Evolutionary conservation across 92 coral and sea anemone genomes (phyloP).

Genomic region (Actinostola sp.): DNA sequence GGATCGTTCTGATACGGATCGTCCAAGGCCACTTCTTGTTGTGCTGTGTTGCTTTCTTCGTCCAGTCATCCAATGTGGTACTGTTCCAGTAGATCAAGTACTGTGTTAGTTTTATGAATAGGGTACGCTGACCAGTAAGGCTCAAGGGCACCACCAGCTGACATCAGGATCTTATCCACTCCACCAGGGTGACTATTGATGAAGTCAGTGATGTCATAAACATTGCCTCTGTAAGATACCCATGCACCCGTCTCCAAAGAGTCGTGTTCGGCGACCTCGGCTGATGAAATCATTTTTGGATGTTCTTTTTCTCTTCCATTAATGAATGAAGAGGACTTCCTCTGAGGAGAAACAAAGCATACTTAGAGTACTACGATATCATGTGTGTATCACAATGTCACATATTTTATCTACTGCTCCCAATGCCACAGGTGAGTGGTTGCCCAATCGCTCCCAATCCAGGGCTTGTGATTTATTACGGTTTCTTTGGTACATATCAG

Average conservation of each 20-base stretch:
- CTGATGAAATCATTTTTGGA: no score
- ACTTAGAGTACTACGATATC: no score
- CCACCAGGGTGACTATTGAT: constrained; percentile 69
- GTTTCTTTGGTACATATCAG: no score
- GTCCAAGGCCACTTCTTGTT: constrained; percentile 1
- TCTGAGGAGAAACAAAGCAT: no score
- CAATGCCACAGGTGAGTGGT: no score
- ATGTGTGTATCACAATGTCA: no score
- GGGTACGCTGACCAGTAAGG: constrained; percentile 67
- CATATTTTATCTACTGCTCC: no score
- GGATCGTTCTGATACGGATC: constrained; percentile 70
- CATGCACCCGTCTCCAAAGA: constrained; percentile 53
- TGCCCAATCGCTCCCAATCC: no score
- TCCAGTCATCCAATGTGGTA: constrained; percentile 67
- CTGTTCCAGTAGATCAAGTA: constrained; percentile 48
- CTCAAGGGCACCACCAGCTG: constrained; percentile 69
- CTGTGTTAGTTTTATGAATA: constrained; percentile 50
- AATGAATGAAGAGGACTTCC: no score
- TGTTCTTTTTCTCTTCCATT: no score
- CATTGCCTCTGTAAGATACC: constrained; percentile 63
- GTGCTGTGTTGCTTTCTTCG: no score
- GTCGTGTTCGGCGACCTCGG: constrained; percentile 61
- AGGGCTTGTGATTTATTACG: no score
- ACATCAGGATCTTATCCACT: constrained; percentile 55
- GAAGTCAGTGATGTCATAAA: constrained; percentile 74